Evolutionary conservation across 2,113 vertebrate genomes (phyloP), one percentile per base, ranked within the genome.

Genomic region (Nymphicus hollandicus): DNA sequence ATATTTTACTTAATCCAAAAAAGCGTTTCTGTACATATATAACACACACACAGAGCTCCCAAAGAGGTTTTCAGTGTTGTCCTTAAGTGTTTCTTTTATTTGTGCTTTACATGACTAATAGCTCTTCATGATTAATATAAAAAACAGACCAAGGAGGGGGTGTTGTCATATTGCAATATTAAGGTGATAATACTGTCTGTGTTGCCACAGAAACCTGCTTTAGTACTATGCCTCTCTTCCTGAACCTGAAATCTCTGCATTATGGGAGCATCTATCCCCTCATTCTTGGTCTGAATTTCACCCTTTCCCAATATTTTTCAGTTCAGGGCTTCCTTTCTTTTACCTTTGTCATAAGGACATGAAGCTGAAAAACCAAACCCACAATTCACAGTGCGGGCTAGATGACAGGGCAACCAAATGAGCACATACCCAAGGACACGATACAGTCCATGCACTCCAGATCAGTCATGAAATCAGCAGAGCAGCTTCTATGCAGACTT

Each of bases 361-460:
- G 17, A 68, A 77, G 77, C 17, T 63, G n/a, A 61, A 31, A 49
- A 47, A 65, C 11, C 49, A 69, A 91, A 35, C 13, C 61, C 13
- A 5, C 65, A 69, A 25, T 16, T 72, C 28, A 33, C 31, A 35
- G 22, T 0, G 1, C 9, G 3, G 25, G 17, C 16, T 72, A 49
- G 28, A 35, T 14, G 15, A 46, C 43, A 53, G 15, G 9, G 18
- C 0, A 0, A 76, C 22, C 12, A 69, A 35, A 74, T 0, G 0
- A 64, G 58, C 53, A 11, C 8, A 47, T 41, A 39, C 8, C 19
- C 0, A 0, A 66, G 33, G 41, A 47, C 35, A 61, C 0, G 0
- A 3, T 2, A 23, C 13, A 55, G 11, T 31, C 46, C 37, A 11
- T 0, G 0, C 71, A 31, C 58, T 46, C 81, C 41, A 22, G 3